phyloP scores from a whole-genome alignment of 1,140 invertebrate genomes.

The Drosophila orena region DNA sequence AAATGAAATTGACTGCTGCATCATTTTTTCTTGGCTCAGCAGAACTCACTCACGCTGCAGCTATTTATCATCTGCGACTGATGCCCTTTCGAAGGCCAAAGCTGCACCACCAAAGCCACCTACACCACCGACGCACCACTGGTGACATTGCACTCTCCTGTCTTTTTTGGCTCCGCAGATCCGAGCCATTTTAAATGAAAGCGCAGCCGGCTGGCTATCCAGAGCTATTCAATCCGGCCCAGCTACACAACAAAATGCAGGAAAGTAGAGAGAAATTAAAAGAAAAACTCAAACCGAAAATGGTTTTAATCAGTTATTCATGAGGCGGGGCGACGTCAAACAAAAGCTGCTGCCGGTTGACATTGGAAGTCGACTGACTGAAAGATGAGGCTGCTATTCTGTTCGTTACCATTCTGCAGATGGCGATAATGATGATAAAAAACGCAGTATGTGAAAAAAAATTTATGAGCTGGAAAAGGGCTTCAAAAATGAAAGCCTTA shows the following conservation, averaged over 20 bases:
- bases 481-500: slow-evolving; percentile 9
- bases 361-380: slow-evolving; percentile 63
- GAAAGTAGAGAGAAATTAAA: slow-evolving; percentile 34
- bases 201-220: slow-evolving; percentile 40
- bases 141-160: slow-evolving; percentile 48
- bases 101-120: slow-evolving; percentile 4
- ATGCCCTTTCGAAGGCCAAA: slow-evolving; percentile 34
- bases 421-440: slow-evolving; percentile 14
- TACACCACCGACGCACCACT: slow-evolving; percentile 1
- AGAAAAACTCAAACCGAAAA: slow-evolving; percentile 64
- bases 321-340: slow-evolving; percentile 75
- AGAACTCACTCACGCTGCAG: slow-evolving; percentile 23
- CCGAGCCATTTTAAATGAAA: slow-evolving; percentile 77
- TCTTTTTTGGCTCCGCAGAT: slow-evolving; percentile 31
- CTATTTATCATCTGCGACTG: slow-evolving; percentile 46
- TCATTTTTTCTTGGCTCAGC: slow-evolving; percentile 42
- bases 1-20: slow-evolving; percentile 42
- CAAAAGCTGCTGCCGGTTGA: slow-evolving; percentile 78
- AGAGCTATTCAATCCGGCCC: slow-evolving; percentile 25
- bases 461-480: slow-evolving; percentile 79
- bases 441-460: slow-evolving; percentile 61
- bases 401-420: not conserved
- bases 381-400: slow-evolving; percentile 31
- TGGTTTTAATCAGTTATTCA: slow-evolving; percentile 83
- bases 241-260: slow-evolving; percentile 5